A percentile compares a stretch with the other conserved stretches of the same genome.
Evolutionary conservation across 2,113 vertebrate genomes (phyloP).

Genomic region (Carettochelys insculpta): DNA sequence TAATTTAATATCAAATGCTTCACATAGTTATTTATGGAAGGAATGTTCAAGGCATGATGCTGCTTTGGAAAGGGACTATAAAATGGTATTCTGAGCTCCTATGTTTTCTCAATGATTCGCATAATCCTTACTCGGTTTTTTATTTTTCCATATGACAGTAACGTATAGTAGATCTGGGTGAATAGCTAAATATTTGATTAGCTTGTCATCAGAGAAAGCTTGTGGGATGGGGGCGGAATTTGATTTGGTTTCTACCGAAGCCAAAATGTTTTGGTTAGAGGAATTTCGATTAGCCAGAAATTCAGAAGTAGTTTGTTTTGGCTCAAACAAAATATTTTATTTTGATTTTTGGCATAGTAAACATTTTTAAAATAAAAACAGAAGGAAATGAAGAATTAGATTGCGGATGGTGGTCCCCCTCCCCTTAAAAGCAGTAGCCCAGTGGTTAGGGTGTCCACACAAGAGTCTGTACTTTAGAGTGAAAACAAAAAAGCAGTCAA

Average conservation of each 20-base stretch:
- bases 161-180: neutral
- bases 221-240: neutral
- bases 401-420: neutral
- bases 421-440: neutral
- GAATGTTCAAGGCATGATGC: neutral
- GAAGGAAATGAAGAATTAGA: neutral
- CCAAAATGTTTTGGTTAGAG: too few relatives aligned
- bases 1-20: conserved; percentile 18
- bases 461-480: too few relatives aligned
- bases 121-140: neutral
- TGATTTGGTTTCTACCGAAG: neutral
- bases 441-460: neutral
- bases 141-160: neutral
- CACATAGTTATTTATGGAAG: conserved; percentile 9
- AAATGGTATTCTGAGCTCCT: neutral
- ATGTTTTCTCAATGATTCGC: neutral
- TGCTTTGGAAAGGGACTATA: conserved; percentile 46
- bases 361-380: neutral
- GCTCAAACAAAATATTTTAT: neutral
- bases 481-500: too few relatives aligned
- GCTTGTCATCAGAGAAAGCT: neutral
- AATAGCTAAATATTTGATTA: neutral
- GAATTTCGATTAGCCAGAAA: neutral
- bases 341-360: neutral
- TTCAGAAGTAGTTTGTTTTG: neutral